These are phyloP conservation scores for Cotesia typhae DNA, from an alignment of 1,140 invertebrate species.

Conservation along the genomic window DNA sequence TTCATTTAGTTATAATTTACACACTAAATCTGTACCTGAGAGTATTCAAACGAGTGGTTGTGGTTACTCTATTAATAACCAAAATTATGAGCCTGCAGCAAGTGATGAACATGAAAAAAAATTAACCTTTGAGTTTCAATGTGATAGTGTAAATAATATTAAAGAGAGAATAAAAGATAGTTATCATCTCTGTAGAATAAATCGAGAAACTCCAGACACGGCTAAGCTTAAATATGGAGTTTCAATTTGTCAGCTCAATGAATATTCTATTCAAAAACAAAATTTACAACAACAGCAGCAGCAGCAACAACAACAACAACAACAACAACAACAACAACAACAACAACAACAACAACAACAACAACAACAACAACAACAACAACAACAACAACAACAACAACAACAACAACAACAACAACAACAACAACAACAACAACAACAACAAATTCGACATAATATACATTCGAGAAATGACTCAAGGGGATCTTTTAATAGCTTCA, in stretches of 20 bases:
- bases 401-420: slow-evolving; percentile 13
- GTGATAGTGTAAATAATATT: slow-evolving; percentile 36
- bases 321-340: slow-evolving; percentile 17
- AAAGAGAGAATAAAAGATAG: slow-evolving; percentile 41
- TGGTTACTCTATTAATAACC: slow-evolving; percentile 42
- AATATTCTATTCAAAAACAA: not conserved
- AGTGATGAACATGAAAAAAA: slow-evolving; percentile 31
- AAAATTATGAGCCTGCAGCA: slow-evolving; percentile 22
- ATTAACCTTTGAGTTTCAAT: slow-evolving; percentile 42
- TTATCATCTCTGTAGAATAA: slow-evolving; percentile 34
- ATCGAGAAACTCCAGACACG: slow-evolving; percentile 20
- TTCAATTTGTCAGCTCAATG: slow-evolving; percentile 7
- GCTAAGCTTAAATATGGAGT: slow-evolving; percentile 18
- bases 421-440: slow-evolving; percentile 9
- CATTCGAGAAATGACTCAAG: slow-evolving; percentile 46
- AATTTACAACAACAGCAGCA: not conserved
- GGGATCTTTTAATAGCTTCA: slow-evolving; percentile 37
- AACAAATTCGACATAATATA: slow-evolving; percentile 33
- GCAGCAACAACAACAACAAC: not conserved
- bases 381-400: not conserved
- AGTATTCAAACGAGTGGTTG: slow-evolving; percentile 51
- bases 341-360: not conserved
- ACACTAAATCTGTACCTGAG: slow-evolving; percentile 42
- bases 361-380: slow-evolving; percentile 24
- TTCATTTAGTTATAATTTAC: slow-evolving; percentile 41